Evolutionary conservation across 2,888 invertebrate genomes (phyloP), one percentile per base, ranked within the genome.

Genomic region (Tyria jacobaeae): DNA sequence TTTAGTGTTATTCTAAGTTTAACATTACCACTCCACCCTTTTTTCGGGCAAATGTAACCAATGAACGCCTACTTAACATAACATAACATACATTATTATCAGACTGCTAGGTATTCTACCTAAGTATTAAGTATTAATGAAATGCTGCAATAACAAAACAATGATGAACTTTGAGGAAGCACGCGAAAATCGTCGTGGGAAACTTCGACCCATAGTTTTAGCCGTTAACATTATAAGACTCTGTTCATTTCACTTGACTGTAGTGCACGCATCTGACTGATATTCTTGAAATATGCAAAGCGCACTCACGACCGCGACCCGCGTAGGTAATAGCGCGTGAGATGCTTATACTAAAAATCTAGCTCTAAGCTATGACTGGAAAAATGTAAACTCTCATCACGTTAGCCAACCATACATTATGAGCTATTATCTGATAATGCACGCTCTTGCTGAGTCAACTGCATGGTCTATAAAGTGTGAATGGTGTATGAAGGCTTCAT

Each of bases 281-380:
- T 86, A 84, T 88, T 88, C 89, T 90, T 89, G 89, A 89, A 90
- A 89, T 91, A 92, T 92, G 91, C 91, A 91, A 92, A 92, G 92
- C 89, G 85, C 84, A 87, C 89, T 92, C 92, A 92, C 92, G 92
- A 91, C 84, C 77, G 68, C 57, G 67, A 56, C 67, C 74, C 64
- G 58, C 76, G 79, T 76, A 77, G 62, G 70, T 79, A 92, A 91
- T 89, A 89, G 88, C 90, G 90, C 91, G 90, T 92, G 89, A 90
- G 89, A 86, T 81, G 89, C 84, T 88, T 80, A 76, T 73, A 84
- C 84, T 83, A 78, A 81, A 77, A 71, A 53, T 71, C 72, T 68
- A 66, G 71, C 75, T 75, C 69, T 68, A 68, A 79, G 75, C 73
- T 70, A 83, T 81, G 62, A 65, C 82, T 80, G 51, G 37, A 61